A percentile compares a stretch with the other conserved stretches of the same genome.
phyloP scores from a whole-genome alignment of 2,113 vertebrate species.

The Cyprinodon tularosa region DNA sequence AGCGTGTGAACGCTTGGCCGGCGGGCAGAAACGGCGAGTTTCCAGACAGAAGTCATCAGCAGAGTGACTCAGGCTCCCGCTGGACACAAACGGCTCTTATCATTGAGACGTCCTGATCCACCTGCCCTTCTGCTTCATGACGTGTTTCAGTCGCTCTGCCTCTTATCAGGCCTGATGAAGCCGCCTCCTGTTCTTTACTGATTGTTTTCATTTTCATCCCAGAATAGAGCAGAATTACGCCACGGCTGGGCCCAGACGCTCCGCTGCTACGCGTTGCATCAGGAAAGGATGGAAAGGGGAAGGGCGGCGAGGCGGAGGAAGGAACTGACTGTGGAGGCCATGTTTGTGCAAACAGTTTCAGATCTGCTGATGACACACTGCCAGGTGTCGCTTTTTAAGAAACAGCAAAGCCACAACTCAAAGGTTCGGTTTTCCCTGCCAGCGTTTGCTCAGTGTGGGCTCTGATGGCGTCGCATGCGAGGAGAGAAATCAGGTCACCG shows the following conservation, averaged over 20 bases:
- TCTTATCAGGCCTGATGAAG: not conserved
- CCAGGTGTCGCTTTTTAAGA: slow-evolving; percentile 32
- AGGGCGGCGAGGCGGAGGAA: not conserved
- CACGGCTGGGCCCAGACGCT: not conserved
- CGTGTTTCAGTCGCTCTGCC: slow-evolving; percentile 8
- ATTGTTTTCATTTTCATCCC: slow-evolving; percentile 50
- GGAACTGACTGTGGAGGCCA: slow-evolving; percentile 16
- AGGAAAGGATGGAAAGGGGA: slow-evolving; percentile 11
- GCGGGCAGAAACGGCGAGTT: slow-evolving; percentile 1
- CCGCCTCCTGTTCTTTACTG: slow-evolving; percentile 50
- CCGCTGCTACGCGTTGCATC: slow-evolving; percentile 11
- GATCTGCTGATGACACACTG: slow-evolving; percentile 24
- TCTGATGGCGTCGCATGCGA: slow-evolving; percentile 6
- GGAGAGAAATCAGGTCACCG: slow-evolving; percentile 24
- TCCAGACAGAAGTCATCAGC: slow-evolving; percentile 33
- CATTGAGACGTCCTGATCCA: slow-evolving; percentile 30
- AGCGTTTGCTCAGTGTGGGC: slow-evolving; percentile 33
- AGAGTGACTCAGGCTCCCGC: slow-evolving; percentile 41
- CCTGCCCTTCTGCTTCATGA: slow-evolving; percentile 39
- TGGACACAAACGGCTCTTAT: slow-evolving; percentile 48
- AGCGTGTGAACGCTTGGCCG: not conserved
- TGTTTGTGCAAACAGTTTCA: slow-evolving; percentile 13
- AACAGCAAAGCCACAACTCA: slow-evolving; percentile 37
- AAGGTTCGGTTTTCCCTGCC: slow-evolving; percentile 27
- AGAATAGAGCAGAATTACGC: slow-evolving; percentile 39